Base-by-base conservation (phyloP, 2,888 invertebrate species). In the Mimas tiliae region DNA sequence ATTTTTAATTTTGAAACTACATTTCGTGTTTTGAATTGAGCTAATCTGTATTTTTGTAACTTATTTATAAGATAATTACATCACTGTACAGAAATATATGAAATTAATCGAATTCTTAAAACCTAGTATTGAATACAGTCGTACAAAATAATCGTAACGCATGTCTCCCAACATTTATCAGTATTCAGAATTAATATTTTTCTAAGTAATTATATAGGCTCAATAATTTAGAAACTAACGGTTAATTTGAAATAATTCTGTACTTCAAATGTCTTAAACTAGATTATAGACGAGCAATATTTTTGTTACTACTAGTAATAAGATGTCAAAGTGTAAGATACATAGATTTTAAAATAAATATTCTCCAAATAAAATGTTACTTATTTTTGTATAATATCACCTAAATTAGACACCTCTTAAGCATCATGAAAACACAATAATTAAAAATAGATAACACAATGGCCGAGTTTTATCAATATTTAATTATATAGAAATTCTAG, bases 241-340 rank as follows among this genome's bases (percentile, higher is more conserved):
- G 42, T 19, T 58, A 58, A 58, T 58, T 58, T 58, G 42, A 42
- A 38, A 58, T 58, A 58, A 69, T 75, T 79, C 77, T 79, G 76
- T 80, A 65, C 58, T 50, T 42, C 16, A 64, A 65, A 58, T 48
- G 78, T 27, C 70, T 73, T 77, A 77, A 42, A 50, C 64, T 84
- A 81, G 78, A 82, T 84, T 75, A 83, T 87, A 90, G 81, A 83
- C 74, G 80, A 89, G 89, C 87, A 89, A 90, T 91, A 91, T 91
- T 90, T 90, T 91, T 91, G 90, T 91, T 91, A 91, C 89, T 89
- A 89, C 80, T 90, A 90, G 83, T 73, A 73, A 70, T 87, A 89
- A 88, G 88, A 81, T 69, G 68, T 77, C 81, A 82, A 77, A 76
- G 81, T 90, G 89, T 90, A 88, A 87, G 85, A 84, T 87, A 87